Evolutionary conservation across 1,140 invertebrate genomes (phyloP), one percentile per base, ranked within the genome.

Genomic region (Diabrotica virgifera): DNA sequence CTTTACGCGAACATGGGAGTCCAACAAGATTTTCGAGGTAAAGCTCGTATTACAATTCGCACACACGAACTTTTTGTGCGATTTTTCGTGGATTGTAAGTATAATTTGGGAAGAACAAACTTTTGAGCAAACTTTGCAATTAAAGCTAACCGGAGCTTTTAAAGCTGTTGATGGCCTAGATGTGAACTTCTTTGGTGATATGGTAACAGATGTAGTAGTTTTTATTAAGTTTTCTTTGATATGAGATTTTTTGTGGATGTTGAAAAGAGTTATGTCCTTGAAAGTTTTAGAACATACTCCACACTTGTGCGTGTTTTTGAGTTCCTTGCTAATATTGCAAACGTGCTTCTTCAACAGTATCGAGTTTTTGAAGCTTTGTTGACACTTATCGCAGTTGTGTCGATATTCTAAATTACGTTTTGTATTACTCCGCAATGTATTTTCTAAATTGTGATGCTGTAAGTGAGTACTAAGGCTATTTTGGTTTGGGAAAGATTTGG

Each of bases 401-500:
- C 73, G 75, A 36, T 70, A 68, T 37, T 70, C 66, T 4, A 68
- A 10, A 38, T 56, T 63, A 13, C 46, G 54, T 71, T 64, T 51
- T 59, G 35, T 13, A 36, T 13, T 69, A 13, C 60, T 65, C 11
- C 66, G 67, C 35, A 72, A 56, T 24, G 54, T 70, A 58, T 74
- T 71, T 36, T 71, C 65, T 37, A 72, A 65, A 63, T 64, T 74
- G 64, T 77, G 75, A 63, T 74, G 74, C 12, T 74, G 68, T 63
- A 82, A 75, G 71, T 88, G 86, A 64, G 81, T 78, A 61, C 85
- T 83, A 35, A 88, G 78, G 72, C 82, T 84, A 66, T 82, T 81
- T 70, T 84, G 80, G 76, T 84, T 85, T 24, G 80, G 74, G 73
- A 87, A 88, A 24, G 73, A 74, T 62, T 82, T 83, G 61, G 80